A percentile compares a stretch with the other conserved stretches of the same genome.
These are phyloP conservation scores for Reticulitermes speratus DNA, from an alignment of 1,140 invertebrate genomes.

Conservation along the genomic window DNA sequence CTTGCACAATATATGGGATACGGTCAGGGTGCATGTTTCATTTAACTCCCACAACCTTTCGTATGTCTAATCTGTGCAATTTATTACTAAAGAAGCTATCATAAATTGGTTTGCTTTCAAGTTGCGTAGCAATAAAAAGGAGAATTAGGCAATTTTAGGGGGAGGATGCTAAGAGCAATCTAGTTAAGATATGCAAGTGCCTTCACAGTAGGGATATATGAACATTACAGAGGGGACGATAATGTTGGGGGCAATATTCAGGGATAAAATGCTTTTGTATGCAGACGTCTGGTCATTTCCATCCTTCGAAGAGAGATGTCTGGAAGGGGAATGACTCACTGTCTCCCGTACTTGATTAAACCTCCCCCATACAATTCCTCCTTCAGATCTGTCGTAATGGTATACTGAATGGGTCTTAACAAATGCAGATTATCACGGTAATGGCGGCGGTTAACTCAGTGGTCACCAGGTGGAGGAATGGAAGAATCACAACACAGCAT, in stretches of 20 bases:
- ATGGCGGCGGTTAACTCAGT: neutral
- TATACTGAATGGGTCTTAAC: neutral
- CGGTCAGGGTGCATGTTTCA: no score
- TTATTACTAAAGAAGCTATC: no score
- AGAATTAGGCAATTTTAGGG: no score
- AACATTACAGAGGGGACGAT: neutral
- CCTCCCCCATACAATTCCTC: neutral
- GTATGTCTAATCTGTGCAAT: no score
- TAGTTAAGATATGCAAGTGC: neutral
- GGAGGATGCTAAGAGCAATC: neutral
- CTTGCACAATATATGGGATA: no score
- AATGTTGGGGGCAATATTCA: neutral
- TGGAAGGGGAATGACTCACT: neutral
- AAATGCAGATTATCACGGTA: neutral
- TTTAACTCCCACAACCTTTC: no score
- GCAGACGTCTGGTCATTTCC: neutral
- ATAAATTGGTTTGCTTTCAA: no score
- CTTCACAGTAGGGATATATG: neutral
- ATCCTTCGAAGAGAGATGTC: neutral
- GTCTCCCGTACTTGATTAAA: neutral
- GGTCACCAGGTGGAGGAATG: neutral
- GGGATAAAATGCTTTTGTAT: neutral
- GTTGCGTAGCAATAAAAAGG: no score
- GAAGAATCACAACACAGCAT: neutral
- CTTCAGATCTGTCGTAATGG: neutral